Evolutionary conservation across 2,797 vertebrate genomes (phyloP), one percentile per base, ranked within the genome.

Genomic region (Octomys mimax): DNA sequence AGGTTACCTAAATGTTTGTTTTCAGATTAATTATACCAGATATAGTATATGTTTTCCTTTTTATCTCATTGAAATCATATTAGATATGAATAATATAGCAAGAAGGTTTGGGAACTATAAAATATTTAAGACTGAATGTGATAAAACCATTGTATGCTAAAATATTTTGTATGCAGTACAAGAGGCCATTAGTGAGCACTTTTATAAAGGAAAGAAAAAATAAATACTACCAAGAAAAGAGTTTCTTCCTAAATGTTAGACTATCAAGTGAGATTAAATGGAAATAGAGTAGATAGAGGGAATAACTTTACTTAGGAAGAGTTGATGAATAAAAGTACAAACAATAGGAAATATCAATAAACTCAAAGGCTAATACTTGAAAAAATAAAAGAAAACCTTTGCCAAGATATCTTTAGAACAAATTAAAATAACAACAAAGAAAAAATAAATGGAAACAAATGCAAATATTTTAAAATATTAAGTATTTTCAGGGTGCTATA

Each of bases 161-260:
- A 87, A 86, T 57, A 19, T 16, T 16, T 71, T 26, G 21, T 9
- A 79, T 61, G 18, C 16, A 84, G 4, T 61, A 49, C 1, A 22
- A 85, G 24, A 79, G 91, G 19, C 28, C 33, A 13, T 61, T 31
- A 82, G 66, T 36, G 22, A 21, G 12, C 22, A 75, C 33, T 62
- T 87, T 57, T 62, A 70, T 22, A 8, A 24, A 36, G 64, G 57
- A 49, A 36, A 85, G 64, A 22, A 80, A 88, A 59, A 42, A 84
- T 5, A n/a, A 87, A 92, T 85, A 49, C 21, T 87, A 61, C 6
- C 46, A n/a, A 94, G 14, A n/a, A 61, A 91, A 91, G 68, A 28
- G 0, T 7, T 61, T 66, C 7, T 84, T 61, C 90, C 33, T 52
- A 78, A 90, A 88, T 46, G 19, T 36, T 71, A 64, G 14, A 91